Base-by-base conservation (phyloP, 2,888 invertebrate species). In the Habrosyne pyritoides region DNA sequence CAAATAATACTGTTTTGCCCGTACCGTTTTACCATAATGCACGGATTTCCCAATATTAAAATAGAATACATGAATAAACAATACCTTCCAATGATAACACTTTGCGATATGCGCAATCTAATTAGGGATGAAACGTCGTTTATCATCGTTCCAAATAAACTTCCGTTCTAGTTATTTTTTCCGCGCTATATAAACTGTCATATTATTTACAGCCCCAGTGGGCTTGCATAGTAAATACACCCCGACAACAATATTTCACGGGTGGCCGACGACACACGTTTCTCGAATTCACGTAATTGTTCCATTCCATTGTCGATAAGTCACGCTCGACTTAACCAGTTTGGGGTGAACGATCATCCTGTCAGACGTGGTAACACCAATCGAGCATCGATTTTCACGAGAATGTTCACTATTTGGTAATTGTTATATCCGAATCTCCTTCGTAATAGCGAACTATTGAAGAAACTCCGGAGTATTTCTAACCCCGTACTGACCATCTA, bases 321-420 rank as follows among this genome's bases (percentile, higher is more conserved):
- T 53, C 63, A 64, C 66, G 70, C 64, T 64, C 63, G 63, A 62
- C 47, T 63, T 53, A 59, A 49, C 50, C 53, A 56, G 55, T 50
- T 59, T 59, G 55, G 61, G 65, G 67, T 67, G 68, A 71, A 61
- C 62, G 66, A 69, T 72, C 70, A 73, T 65, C 65, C 68, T 54
- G 47, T 59, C 56, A 60, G 61, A 56, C 57, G 47, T 60, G 66
- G 59, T 55, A 54, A 63, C 33, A 33, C 52, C 53, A 53, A 22
- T 6, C 28, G 55, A 67, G 63, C 55, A 42, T 42, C 42, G 42
- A 42, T 42, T 42, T 18, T 4, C n/a, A 18, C 42, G 14, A 18
- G 51, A 69, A 67, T 66, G 26, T 54, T 53, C 63, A 65, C 55
- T 59, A 58, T 46, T 2, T 30, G 2, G 10, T 30, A 33, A n/a